Evolutionary conservation across 2,113 vertebrate genomes (phyloP).

Genomic region (Embiotoca jacksoni): DNA sequence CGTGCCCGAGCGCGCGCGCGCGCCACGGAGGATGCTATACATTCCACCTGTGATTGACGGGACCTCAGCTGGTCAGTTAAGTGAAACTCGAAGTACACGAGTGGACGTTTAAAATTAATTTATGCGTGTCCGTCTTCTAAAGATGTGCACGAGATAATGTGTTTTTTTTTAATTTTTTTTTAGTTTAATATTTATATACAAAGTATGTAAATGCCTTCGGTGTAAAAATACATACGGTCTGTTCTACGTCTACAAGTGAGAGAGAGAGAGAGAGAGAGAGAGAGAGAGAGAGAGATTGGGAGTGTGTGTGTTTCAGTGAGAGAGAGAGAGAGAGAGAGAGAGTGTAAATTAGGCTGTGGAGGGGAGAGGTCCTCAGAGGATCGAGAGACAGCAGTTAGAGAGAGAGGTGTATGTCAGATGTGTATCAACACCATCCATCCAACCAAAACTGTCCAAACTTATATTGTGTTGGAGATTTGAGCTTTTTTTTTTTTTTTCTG

Average conservation of each 20-base stretch:
- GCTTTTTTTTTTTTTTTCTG: not conserved
- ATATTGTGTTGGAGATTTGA: not conserved
- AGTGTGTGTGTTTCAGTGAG: not conserved
- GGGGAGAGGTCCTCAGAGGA: constrained; percentile 51
- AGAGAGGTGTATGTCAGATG: not conserved
- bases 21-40: not conserved
- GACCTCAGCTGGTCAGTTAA: constrained; percentile 32
- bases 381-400: constrained; percentile 24
- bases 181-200: too few species aligned
- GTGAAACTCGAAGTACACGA: constrained; percentile 24
- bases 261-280: too few species aligned
- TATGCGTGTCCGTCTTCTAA: not conserved
- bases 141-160: too few species aligned
- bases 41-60: constrained; percentile 27
- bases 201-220: too few species aligned
- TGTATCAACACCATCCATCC: not conserved
- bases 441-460: not conserved
- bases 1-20: not conserved
- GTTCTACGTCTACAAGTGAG: too few species aligned
- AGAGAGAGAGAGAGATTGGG: too few species aligned
- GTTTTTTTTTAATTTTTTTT: too few species aligned
- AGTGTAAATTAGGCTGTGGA: constrained; percentile 53
- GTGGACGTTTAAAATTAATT: not conserved
- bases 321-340: not conserved
- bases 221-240: too few species aligned